A percentile compares a stretch with the other conserved stretches of the same genome.
Conservation (phyloP, 2,113 vertebrate species). For the Microtus pennsylvanicus region DNA sequence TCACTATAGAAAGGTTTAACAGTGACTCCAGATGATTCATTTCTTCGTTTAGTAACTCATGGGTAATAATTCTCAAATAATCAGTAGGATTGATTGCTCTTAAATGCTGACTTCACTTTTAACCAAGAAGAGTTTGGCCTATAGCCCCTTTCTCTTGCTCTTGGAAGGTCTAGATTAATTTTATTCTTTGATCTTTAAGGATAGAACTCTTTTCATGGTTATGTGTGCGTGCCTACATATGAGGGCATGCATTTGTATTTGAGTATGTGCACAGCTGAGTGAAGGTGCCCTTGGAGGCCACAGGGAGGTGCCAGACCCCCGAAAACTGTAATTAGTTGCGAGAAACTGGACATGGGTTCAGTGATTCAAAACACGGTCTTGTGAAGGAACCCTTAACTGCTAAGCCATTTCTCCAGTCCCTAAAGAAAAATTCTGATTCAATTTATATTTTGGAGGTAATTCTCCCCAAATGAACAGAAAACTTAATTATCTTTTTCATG, state of each 20-base stretch:
- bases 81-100: neutral
- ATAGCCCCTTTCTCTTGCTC: neutral
- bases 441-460: slow-evolving; percentile 15
- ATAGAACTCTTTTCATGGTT: neutral
- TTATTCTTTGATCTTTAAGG: slow-evolving; percentile 13
- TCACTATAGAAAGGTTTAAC: slow-evolving; percentile 42
- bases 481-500: slow-evolving; percentile 10
- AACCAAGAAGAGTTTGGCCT: slow-evolving; percentile 11
- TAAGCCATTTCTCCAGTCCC: too few species aligned
- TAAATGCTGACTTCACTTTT: slow-evolving; percentile 23
- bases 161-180: neutral
- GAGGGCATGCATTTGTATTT: neutral
- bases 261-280: neutral
- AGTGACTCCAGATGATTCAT: slow-evolving; percentile 44
- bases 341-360: too few species aligned
- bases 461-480: slow-evolving; percentile 6
- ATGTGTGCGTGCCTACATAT: neutral
- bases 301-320: neutral
- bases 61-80: slow-evolving; percentile 57
- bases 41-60: slow-evolving; percentile 66
- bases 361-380: neutral
- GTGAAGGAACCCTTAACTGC: neutral
- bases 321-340: neutral
- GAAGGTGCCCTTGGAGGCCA: neutral
- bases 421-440: neutral